Evolutionary conservation across 2,888 invertebrate genomes (phyloP).

Genomic region (Flexamia atlantica): DNA sequence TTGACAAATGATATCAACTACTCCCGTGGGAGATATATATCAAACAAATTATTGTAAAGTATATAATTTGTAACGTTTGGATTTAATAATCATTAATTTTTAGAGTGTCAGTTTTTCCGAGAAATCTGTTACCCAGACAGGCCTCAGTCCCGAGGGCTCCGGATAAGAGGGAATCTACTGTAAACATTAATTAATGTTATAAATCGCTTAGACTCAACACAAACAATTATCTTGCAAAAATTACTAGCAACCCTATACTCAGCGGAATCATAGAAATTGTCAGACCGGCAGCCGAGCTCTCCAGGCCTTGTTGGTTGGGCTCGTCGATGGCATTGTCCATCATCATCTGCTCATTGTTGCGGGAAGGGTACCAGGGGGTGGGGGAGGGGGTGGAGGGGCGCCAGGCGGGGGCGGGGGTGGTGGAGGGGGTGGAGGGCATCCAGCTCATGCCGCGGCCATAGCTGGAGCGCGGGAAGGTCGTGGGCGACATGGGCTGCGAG

Average conservation of each 20-base stretch:
- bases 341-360: conserved; percentile 74
- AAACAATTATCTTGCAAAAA: conserved; percentile 41
- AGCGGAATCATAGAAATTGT: background rate
- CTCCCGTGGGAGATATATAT: too few relatives aligned
- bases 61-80: too few relatives aligned
- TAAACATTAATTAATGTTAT: too few relatives aligned
- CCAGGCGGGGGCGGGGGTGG: conserved; percentile 26
- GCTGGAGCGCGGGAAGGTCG: conserved; percentile 72
- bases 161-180: too few relatives aligned
- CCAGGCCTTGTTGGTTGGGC: conserved; percentile 78
- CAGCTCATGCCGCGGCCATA: conserved; percentile 77
- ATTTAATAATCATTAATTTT: too few relatives aligned
- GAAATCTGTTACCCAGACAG: too few relatives aligned
- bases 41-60: too few relatives aligned
- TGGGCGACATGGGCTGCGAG: conserved; percentile 69
- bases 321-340: conserved; percentile 78
- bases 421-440: conserved; percentile 70
- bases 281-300: conserved; percentile 59
- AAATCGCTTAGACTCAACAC: background rate
- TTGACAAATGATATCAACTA: too few relatives aligned
- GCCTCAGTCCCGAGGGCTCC: too few relatives aligned
- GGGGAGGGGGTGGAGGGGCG: conserved; percentile 68
- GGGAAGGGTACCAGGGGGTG: conserved; percentile 65
- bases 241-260: conserved; percentile 16
- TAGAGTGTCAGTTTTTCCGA: too few relatives aligned